Percentiles rank a stretch among this genome's conserved stretches.
phyloP scores from a whole-genome alignment of 2,113 vertebrate genomes.

The Chrysochloris asiatica region DNA sequence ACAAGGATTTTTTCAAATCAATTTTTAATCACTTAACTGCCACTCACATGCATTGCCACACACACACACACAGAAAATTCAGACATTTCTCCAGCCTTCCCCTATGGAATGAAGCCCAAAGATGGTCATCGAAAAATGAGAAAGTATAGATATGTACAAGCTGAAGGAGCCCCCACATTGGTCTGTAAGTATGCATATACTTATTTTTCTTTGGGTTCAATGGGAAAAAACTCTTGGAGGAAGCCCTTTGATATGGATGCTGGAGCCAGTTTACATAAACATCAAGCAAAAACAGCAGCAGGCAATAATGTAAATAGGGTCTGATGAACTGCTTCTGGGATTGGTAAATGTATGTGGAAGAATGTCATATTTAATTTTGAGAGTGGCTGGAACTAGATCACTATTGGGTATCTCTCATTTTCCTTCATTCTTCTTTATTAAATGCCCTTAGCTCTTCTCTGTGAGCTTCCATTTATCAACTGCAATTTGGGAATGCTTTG shows the following conservation, averaged over 20 bases:
- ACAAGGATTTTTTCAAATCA: constrained; percentile 37
- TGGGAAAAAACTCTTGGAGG: neutral
- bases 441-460: constrained; percentile 23
- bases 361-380: constrained; percentile 21
- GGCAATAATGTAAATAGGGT: constrained; percentile 2
- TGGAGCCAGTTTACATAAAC: constrained; percentile 44
- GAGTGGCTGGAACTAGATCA: neutral
- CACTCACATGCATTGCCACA: neutral
- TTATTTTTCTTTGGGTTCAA: constrained; percentile 15
- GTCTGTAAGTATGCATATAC: neutral
- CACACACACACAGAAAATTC: no score
- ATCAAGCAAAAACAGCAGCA: constrained; percentile 46
- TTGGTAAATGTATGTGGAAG: neutral
- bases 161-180: neutral
- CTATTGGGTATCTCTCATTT: neutral
- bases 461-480: neutral
- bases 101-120: constrained; percentile 32
- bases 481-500: neutral
- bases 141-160: neutral
- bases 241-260: constrained; percentile 20
- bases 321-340: neutral
- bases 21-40: constrained; percentile 20
- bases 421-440: constrained; percentile 23
- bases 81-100: neutral
- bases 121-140: constrained; percentile 28